phyloP scores from a whole-genome alignment of 1,140 invertebrate genomes.

The Panagrolaimus sp. region DNA sequence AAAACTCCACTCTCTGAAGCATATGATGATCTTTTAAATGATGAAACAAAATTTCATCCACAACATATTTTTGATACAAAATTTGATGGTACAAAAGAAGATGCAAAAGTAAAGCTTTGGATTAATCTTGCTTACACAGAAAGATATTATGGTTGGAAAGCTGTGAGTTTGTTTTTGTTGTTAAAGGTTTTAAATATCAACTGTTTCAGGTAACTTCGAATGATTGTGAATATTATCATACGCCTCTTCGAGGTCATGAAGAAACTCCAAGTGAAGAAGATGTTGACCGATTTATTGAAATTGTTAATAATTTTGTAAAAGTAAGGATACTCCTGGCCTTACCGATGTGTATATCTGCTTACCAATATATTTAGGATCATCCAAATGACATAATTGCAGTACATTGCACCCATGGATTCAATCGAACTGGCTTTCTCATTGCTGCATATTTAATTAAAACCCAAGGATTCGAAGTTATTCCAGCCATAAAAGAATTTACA shows the following conservation, averaged over 20 bases:
- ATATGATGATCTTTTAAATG: slow-evolving; percentile 49
- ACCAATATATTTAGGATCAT: slow-evolving; percentile 34
- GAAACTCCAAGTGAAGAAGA: slow-evolving; percentile 59
- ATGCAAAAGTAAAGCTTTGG: slow-evolving; percentile 66
- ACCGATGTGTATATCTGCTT: slow-evolving; percentile 15
- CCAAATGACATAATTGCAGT: slow-evolving; percentile 66
- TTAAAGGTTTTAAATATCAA: slow-evolving; percentile 62
- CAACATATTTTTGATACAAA: slow-evolving; percentile 33
- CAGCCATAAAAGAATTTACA: slow-evolving; percentile 74
- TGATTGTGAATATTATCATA: slow-evolving; percentile 64
- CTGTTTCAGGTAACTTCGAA: slow-evolving; percentile 66
- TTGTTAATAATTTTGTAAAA: slow-evolving; percentile 50
- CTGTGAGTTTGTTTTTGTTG: slow-evolving; percentile 79
- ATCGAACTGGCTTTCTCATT: slow-evolving; percentile 89
- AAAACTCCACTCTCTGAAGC: slow-evolving; percentile 50
- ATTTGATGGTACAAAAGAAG: slow-evolving; percentile 21
- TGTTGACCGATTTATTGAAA: slow-evolving; percentile 54
- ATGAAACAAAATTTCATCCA: slow-evolving; percentile 43
- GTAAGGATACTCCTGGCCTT: too few relatives aligned
- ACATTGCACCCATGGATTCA: slow-evolving; percentile 98
- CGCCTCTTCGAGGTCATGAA: slow-evolving; percentile 64
- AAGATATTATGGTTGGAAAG: slow-evolving; percentile 78
- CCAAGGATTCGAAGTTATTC: slow-evolving; percentile 71
- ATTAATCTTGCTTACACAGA: slow-evolving; percentile 91
- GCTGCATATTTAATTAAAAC: slow-evolving; percentile 80